Evolutionary conservation across 2,113 vertebrate genomes (phyloP).

Genomic region (Serinus canaria): DNA sequence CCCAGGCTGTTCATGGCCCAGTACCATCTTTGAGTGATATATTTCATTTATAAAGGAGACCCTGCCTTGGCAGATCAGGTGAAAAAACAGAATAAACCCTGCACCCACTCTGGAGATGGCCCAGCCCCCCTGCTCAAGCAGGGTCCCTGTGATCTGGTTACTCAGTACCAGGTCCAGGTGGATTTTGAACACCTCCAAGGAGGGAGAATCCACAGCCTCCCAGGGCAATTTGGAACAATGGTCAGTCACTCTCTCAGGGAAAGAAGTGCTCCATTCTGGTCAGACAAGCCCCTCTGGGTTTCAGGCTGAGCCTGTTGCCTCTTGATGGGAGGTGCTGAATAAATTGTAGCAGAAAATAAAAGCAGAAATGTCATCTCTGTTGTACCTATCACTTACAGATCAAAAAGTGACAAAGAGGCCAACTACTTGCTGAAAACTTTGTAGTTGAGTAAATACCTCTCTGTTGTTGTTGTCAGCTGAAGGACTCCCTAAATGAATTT

Average conservation of each 20-base stretch:
- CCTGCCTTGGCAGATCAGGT: neutral
- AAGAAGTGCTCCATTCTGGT: neutral
- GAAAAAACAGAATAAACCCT: neutral
- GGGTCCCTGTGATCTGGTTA: neutral
- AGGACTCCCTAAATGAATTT: neutral
- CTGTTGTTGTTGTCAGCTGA: neutral
- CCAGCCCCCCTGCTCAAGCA: neutral
- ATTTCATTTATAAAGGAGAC: neutral
- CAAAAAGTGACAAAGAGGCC: neutral
- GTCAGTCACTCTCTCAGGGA: neutral
- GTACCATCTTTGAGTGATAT: neutral
- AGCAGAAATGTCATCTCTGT: neutral
- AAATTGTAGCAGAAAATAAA: neutral
- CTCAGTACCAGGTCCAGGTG: neutral
- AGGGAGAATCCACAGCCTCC: neutral
- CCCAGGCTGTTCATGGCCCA: neutral
- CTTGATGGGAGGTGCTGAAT: neutral
- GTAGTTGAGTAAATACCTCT: neutral
- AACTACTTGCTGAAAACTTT: neutral
- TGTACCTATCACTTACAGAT: neutral
- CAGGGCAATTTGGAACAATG: neutral
- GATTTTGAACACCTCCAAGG: neutral
- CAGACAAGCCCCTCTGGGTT: neutral
- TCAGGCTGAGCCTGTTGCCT: neutral
- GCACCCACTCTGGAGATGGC: neutral